phyloP scores from a whole-genome alignment of 2,888 invertebrate genomes.

The Pecten maximus region DNA sequence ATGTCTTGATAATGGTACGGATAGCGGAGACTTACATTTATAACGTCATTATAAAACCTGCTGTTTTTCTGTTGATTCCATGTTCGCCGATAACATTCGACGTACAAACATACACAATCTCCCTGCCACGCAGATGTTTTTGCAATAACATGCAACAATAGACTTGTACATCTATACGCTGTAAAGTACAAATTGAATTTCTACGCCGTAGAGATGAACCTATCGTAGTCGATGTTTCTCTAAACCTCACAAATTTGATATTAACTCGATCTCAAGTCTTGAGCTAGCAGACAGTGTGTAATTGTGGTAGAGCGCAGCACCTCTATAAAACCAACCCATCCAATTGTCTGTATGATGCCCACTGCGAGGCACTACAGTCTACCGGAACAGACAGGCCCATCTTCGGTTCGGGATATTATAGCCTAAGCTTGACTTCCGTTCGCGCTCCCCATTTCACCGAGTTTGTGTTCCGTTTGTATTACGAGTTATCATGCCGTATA shows the following conservation, averaged over 20 bases:
- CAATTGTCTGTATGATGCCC: slow-evolving; percentile 16
- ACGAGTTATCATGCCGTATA: neutral
- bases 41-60: too few species aligned
- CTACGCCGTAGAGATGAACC: neutral
- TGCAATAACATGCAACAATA: neutral
- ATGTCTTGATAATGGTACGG: too few species aligned
- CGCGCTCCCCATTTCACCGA: neutral
- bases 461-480: neutral
- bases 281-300: neutral
- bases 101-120: too few species aligned
- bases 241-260: slow-evolving; percentile 18
- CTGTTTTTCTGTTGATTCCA: too few species aligned
- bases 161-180: neutral
- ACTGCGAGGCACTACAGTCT: neutral
- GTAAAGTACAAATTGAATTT: slow-evolving; percentile 12
- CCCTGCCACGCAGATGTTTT: neutral
- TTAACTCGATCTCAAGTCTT: neutral
- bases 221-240: neutral
- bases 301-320: neutral
- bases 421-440: neutral
- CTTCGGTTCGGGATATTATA: neutral
- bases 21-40: too few species aligned
- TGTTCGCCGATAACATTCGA: too few species aligned
- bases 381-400: neutral
- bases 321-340: neutral